Evolutionary conservation across 2,888 invertebrate species (phyloP).

Genomic region (Aleiodes leptofemur): DNA sequence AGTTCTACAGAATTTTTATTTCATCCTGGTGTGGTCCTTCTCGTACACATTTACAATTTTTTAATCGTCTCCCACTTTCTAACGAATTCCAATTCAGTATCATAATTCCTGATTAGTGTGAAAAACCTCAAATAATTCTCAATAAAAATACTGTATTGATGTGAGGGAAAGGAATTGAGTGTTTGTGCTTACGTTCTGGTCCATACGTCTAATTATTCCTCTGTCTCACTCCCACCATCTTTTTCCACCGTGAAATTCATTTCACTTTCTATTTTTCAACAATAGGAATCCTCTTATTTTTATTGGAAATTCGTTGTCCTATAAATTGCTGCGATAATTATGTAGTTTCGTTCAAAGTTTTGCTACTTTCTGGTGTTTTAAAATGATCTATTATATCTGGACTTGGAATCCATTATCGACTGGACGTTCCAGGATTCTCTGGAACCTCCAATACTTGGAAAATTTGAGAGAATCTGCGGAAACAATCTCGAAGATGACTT

Average conservation of each 20-base stretch:
- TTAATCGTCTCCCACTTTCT: background rate
- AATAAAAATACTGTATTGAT: background rate
- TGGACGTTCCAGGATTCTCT: no score
- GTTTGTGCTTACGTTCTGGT: background rate
- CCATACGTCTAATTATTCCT: background rate
- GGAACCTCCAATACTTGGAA: no score
- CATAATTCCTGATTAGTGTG: background rate
- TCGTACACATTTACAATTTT: background rate
- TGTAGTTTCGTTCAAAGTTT: background rate
- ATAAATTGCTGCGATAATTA: background rate
- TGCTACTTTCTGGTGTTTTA: background rate
- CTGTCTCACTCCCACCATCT: conserved; percentile 24
- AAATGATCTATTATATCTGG: no score
- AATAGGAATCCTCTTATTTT: background rate
- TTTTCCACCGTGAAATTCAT: background rate
- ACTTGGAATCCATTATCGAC: no score
- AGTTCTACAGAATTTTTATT: conserved; percentile 12
- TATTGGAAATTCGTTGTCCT: background rate
- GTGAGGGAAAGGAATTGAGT: background rate
- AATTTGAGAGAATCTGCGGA: no score
- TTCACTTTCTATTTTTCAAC: conserved; percentile 17
- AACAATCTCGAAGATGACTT: no score
- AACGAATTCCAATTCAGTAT: background rate
- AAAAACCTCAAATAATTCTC: background rate
- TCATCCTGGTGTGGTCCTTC: conserved; percentile 27